Conservation (phyloP, 2,113 vertebrate genomes). For the Mugil cephalus region DNA sequence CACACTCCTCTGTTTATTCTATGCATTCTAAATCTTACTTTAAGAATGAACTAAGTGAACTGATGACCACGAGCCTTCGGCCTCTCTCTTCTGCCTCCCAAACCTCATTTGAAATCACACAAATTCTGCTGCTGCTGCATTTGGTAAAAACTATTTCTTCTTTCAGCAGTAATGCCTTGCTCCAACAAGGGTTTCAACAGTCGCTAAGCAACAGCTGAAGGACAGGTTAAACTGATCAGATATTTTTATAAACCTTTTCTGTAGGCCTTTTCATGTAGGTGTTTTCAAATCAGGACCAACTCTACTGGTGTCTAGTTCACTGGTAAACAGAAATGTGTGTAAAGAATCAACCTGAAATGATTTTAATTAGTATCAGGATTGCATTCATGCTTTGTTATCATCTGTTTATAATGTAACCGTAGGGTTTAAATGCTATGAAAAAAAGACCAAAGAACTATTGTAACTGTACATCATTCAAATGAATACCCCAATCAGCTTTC, state of each 20-base stretch:
- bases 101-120: too few relatives aligned
- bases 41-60: too few relatives aligned
- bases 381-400: too few relatives aligned
- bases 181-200: slow-evolving; percentile 32
- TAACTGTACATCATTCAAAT: background rate
- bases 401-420: too few relatives aligned
- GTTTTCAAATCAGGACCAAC: slow-evolving; percentile 15
- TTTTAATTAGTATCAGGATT: too few relatives aligned
- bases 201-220: slow-evolving; percentile 67
- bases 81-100: too few relatives aligned
- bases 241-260: slow-evolving; percentile 33
- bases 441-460: background rate
- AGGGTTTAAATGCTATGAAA: background rate
- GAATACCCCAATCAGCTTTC: slow-evolving; percentile 2
- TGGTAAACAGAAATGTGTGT: background rate
- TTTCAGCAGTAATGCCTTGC: slow-evolving; percentile 20
- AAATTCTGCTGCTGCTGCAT: too few relatives aligned
- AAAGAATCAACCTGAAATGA: too few relatives aligned
- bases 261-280: slow-evolving; percentile 17
- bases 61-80: too few relatives aligned
- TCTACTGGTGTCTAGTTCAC: background rate
- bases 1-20: background rate
- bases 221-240: slow-evolving; percentile 34
- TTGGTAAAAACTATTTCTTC: slow-evolving; percentile 23
- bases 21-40: background rate